phyloP scores from a whole-genome alignment of 2,113 vertebrate genomes.

The Microtus richardsoni region DNA sequence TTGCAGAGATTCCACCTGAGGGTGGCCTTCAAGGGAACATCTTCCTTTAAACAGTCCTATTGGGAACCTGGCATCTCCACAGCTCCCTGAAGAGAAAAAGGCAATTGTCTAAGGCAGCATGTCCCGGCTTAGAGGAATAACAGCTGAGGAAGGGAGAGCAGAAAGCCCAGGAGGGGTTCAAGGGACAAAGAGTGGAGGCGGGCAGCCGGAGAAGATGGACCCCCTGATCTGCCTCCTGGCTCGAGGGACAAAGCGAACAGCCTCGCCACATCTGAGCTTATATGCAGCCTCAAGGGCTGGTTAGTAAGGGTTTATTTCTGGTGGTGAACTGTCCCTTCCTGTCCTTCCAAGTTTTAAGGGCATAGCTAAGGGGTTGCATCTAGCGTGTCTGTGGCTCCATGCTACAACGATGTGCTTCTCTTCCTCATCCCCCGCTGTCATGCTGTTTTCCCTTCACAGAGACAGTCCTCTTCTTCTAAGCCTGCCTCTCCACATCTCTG shows the following conservation, averaged over 20 bases:
- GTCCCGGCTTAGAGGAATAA: background rate
- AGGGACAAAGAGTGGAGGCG: background rate
- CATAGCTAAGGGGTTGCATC: conserved; percentile 22
- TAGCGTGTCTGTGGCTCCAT: background rate
- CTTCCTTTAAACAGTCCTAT: background rate
- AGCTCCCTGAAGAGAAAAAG: background rate
- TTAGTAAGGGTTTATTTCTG: conserved; percentile 67
- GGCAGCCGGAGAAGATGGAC: background rate
- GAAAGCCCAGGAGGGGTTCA: background rate
- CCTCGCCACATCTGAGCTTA: background rate
- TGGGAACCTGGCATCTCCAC: background rate
- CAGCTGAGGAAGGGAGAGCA: too few species aligned
- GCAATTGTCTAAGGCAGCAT: background rate
- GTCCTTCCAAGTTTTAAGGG: conserved; percentile 67
- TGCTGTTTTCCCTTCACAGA: conserved; percentile 36
- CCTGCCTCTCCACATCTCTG: conserved; percentile 21
- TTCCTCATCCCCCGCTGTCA: background rate
- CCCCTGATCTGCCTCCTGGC: background rate
- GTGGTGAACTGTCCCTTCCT: conserved; percentile 32
- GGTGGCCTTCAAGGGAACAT: background rate
- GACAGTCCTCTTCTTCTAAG: conserved; percentile 57
- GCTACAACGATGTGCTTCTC: background rate
- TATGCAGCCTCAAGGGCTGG: background rate
- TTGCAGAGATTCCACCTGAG: background rate
- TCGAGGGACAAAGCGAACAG: background rate